Evolutionary conservation across 2,113 vertebrate species (phyloP).

Genomic region (Callopanchax toddi): DNA sequence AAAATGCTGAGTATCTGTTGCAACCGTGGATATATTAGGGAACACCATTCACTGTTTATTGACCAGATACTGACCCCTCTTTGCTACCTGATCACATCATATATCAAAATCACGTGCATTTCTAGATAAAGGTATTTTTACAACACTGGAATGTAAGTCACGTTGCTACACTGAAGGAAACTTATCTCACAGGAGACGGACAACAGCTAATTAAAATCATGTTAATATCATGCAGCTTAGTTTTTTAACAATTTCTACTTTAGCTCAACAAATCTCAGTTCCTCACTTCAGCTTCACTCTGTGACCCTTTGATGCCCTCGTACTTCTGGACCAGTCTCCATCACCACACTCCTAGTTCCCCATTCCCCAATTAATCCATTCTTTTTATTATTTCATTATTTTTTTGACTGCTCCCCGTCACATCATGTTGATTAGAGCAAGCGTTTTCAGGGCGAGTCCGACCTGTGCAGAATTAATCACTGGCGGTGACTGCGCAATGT

Average conservation of each 20-base stretch:
- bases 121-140: background rate
- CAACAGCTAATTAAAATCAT: background rate
- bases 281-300: background rate
- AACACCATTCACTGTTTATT: background rate
- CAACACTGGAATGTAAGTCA: background rate
- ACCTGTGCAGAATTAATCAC: background rate
- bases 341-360: background rate
- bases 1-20: too few relatives aligned
- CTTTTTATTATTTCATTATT: too few relatives aligned
- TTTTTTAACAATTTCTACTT: background rate
- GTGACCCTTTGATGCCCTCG: slow-evolving; percentile 3
- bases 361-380: slow-evolving; percentile 2
- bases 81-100: background rate
- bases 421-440: background rate
- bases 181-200: background rate
- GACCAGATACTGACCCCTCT: background rate
- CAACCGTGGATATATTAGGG: background rate
- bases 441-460: background rate
- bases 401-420: slow-evolving; percentile 1
- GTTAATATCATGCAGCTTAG: too few relatives aligned
- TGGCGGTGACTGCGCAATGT: background rate
- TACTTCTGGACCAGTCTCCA: background rate
- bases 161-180: background rate
- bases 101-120: background rate
- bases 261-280: background rate